phyloP scores from a whole-genome alignment of 2,797 vertebrate genomes.

The Myiotriccus ornatus region DNA sequence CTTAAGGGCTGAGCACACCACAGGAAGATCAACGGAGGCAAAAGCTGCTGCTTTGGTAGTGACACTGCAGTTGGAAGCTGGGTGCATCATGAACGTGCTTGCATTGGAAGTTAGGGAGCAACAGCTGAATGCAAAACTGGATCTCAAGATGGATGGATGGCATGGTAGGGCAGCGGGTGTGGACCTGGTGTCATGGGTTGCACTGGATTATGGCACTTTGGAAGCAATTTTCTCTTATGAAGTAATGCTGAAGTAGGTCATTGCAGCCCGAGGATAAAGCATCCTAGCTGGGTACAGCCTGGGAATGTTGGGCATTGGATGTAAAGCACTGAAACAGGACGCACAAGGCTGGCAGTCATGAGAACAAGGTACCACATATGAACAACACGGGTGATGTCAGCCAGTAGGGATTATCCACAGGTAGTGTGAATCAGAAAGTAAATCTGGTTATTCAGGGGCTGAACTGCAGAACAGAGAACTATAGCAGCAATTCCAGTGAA shows the following conservation, averaged over 20 bases:
- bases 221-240: not conserved
- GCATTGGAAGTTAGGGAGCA: not conserved
- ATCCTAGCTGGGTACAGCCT: not conserved
- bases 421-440: not conserved
- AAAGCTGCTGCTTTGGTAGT: not conserved
- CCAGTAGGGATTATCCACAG: not conserved
- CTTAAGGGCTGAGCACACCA: not conserved
- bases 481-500: not conserved
- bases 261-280: not conserved
- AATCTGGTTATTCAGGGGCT: not conserved
- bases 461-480: not conserved
- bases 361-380: rapidly evolving
- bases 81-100: rapidly evolving
- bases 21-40: not conserved
- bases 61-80: not conserved
- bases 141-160: not conserved
- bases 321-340: not conserved
- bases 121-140: not conserved
- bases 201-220: not conserved
- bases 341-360: not conserved
- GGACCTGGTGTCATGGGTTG: not conserved
- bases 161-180: not conserved
- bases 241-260: not conserved
- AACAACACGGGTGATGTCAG: not conserved
- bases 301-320: not conserved